A percentile compares a stretch with the other conserved stretches of the same genome.
Evolutionary conservation across 1,140 invertebrate genomes (phyloP).

Genomic region (Listronotus bonariensis): DNA sequence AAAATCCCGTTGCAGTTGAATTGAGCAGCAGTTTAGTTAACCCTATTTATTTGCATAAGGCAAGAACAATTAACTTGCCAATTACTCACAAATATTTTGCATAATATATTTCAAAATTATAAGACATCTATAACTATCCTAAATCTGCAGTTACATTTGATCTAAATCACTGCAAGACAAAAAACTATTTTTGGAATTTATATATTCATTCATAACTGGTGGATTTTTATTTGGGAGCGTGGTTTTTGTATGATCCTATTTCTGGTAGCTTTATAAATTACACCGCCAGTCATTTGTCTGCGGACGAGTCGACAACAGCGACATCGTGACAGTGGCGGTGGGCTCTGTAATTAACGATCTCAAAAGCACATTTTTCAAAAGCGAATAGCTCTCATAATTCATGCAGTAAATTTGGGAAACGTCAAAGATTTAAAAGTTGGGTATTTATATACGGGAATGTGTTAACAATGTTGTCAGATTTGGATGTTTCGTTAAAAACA

Average conservation of each 20-base stretch:
- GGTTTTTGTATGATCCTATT: slow-evolving; percentile 34
- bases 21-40: no score
- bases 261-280: slow-evolving; percentile 47
- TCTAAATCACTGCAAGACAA: neutral
- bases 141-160: no score
- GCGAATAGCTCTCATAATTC: slow-evolving; percentile 54
- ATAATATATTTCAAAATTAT: no score
- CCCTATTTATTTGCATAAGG: no score
- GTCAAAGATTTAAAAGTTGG: slow-evolving; percentile 45
- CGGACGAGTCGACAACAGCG: slow-evolving; percentile 51
- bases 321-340: slow-evolving; percentile 53
- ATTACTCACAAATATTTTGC: no score
- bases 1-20: no score
- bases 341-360: slow-evolving; percentile 55
- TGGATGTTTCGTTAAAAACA: neutral
- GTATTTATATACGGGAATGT: slow-evolving; percentile 39
- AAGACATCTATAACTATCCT: no score
- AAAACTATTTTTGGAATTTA: neutral
- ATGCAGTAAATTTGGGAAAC: slow-evolving; percentile 54
- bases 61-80: no score
- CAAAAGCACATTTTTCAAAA: slow-evolving; percentile 56
- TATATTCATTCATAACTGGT: neutral
- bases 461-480: neutral
- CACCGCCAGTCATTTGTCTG: slow-evolving; percentile 53
- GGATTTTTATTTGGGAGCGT: slow-evolving; percentile 11